These are phyloP conservation scores for Drosophila paranaensis DNA, from an alignment of 2,888 invertebrate species.

Conservation along the genomic window DNA sequence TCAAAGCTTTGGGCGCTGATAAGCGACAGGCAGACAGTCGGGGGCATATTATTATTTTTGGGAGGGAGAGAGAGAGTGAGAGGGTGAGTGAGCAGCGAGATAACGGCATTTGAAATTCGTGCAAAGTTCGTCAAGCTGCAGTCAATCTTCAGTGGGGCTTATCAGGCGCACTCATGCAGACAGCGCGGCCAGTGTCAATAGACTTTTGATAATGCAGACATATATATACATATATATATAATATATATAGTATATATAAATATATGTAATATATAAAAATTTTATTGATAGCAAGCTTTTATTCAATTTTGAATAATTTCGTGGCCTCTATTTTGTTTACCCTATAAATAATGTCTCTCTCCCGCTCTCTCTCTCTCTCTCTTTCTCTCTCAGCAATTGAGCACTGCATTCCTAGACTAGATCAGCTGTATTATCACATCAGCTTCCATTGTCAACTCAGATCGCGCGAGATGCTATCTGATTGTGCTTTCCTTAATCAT, in stretches of 20 bases:
- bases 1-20: slow-evolving; percentile 15
- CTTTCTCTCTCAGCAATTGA: slow-evolving; percentile 9
- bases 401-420: slow-evolving; percentile 16
- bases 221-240: not conserved
- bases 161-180: slow-evolving; percentile 68
- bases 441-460: not conserved
- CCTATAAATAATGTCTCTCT: slow-evolving; percentile 7
- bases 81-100: slow-evolving; percentile 1
- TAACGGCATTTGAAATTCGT: slow-evolving; percentile 41
- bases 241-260: slow-evolving; percentile 1
- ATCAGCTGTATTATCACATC: slow-evolving; percentile 5
- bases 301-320: not conserved
- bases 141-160: slow-evolving; percentile 42
- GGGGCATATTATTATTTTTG: not conserved
- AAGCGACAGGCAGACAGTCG: slow-evolving; percentile 6
- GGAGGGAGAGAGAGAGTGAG: slow-evolving; percentile 6
- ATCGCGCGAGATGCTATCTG: not conserved
- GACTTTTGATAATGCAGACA: slow-evolving; percentile 56
- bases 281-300: not conserved
- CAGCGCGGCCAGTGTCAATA: slow-evolving; percentile 73
- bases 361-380: slow-evolving; percentile 5
- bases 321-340: slow-evolving; percentile 7
- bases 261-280: not conserved
- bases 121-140: slow-evolving; percentile 58
- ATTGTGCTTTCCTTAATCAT: not conserved